Evolutionary conservation across 2,888 invertebrate genomes (phyloP), one percentile per base, ranked within the genome.

Genomic region (Chaitophorus viminalis): DNA sequence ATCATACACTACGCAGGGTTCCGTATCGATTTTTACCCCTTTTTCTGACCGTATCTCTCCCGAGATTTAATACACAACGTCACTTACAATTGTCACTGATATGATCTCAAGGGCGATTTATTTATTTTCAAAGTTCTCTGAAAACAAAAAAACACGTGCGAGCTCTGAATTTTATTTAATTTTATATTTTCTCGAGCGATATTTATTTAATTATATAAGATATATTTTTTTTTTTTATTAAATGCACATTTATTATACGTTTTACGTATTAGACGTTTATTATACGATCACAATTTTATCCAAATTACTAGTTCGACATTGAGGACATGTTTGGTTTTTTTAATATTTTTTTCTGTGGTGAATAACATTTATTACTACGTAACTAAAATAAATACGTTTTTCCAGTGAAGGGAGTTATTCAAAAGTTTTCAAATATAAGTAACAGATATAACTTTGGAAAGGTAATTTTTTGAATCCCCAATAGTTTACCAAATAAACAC

Each of bases 31-130:
- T 31, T 33, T 36, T 17, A 74, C 39, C 29, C 29, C 29, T 84
- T 76, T 36, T 31, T 14, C 25, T 21, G 31, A 75, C 14, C 8
- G 6, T 21, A 74, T 39, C 21, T 65, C 68, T 31, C 65, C 1
- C 14, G 76, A 65, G 39, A 76, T 76, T 46, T 84, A 76, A 76
- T 76, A 31, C 36, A 60, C 68, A 31, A 36, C 76, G 84, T 76
- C n/a, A n/a, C n/a, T 68, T 46, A 68, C 65, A 31, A 65, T 33
- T 31, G 68, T 68, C 84, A 76, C 25, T 65, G 25, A 65, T 84
- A 84, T 46, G 29, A 83, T 75, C 65, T 39, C 29, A 21, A 6
- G 5, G 5, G 29, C 9, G 75, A 8, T 60, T 60, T 60, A 83
- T 60, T 65, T 39, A 21, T 65, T 75, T 74, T 18, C 3, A 31